Evolutionary conservation across 2,888 invertebrate genomes (phyloP).

Genomic region (Autographa gamma): DNA sequence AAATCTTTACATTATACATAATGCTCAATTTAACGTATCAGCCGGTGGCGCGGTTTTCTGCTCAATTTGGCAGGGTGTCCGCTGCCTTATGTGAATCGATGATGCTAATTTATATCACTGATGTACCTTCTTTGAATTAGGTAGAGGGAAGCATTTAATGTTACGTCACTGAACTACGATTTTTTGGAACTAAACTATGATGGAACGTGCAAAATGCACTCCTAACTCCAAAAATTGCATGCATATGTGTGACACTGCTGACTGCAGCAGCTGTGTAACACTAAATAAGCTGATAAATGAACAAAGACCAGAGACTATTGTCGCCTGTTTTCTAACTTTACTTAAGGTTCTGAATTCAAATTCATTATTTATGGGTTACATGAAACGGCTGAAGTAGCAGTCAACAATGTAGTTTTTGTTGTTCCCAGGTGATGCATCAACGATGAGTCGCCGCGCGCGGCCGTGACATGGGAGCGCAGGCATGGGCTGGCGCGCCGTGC

Average conservation of each 20-base stretch:
- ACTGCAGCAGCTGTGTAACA: too few relatives aligned
- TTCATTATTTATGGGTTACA: too few relatives aligned
- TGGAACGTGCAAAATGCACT: background rate
- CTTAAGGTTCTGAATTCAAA: too few relatives aligned
- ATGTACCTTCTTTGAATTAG: background rate
- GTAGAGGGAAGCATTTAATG: background rate
- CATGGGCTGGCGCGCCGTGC: conserved; percentile 97
- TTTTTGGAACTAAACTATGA: background rate
- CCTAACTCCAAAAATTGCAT: too few relatives aligned
- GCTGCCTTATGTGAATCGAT: conserved; percentile 1
- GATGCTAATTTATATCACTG: background rate
- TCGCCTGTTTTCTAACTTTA: too few relatives aligned
- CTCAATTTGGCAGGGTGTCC: conserved; percentile 2
- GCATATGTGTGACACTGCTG: too few relatives aligned
- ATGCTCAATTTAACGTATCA: conserved; percentile 6
- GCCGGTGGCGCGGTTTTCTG: background rate
- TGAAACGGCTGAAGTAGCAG: too few relatives aligned
- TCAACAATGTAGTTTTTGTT: background rate
- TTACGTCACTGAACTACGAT: background rate
- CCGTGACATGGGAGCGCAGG: conserved; percentile 95
- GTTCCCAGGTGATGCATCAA: conserved; percentile 89
- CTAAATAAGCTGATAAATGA: too few relatives aligned
- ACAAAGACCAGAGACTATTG: too few relatives aligned
- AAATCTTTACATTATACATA: conserved; percentile 6
- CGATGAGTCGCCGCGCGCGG: conserved; percentile 93